phyloP scores from a whole-genome alignment of 2,113 vertebrate species.

The Xiphophorus maculatus region DNA sequence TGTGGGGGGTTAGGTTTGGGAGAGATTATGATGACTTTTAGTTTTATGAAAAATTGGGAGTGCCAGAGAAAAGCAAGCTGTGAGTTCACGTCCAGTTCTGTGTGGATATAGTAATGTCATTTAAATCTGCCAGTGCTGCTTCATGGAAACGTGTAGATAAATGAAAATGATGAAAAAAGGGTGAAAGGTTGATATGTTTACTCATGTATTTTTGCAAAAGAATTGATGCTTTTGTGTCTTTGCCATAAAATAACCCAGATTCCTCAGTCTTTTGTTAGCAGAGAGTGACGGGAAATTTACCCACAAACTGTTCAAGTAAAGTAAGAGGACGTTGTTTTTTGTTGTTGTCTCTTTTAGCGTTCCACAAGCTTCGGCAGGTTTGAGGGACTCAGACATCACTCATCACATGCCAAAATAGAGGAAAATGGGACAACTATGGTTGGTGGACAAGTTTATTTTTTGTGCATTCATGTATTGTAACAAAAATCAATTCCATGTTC shows the following conservation, averaged over 20 bases:
- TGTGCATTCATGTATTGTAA: not conserved
- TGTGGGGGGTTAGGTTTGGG: not conserved
- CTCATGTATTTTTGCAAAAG: no score
- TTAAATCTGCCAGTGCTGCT: not conserved
- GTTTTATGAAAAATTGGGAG: slow-evolving; percentile 60
- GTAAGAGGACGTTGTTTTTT: not conserved
- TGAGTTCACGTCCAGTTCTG: not conserved
- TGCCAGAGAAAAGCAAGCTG: not conserved
- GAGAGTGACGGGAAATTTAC: not conserved
- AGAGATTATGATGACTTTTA: slow-evolving; percentile 68
- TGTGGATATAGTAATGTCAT: not conserved
- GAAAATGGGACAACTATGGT: slow-evolving; percentile 80
- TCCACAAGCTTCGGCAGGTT: slow-evolving; percentile 90
- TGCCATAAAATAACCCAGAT: not conserved
- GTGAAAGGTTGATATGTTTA: not conserved
- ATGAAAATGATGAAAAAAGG: not conserved
- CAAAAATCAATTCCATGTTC: not conserved
- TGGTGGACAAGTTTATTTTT: slow-evolving; percentile 30
- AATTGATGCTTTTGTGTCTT: no score
- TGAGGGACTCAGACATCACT: slow-evolving; percentile 81
- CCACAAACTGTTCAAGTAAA: not conserved
- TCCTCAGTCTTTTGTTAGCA: not conserved
- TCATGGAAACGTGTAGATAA: not conserved
- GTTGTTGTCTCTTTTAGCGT: slow-evolving; percentile 73
- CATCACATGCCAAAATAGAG: slow-evolving; percentile 76